phyloP scores from a whole-genome alignment of 2,113 vertebrate genomes.

The Tachysurus fulvidraco region DNA sequence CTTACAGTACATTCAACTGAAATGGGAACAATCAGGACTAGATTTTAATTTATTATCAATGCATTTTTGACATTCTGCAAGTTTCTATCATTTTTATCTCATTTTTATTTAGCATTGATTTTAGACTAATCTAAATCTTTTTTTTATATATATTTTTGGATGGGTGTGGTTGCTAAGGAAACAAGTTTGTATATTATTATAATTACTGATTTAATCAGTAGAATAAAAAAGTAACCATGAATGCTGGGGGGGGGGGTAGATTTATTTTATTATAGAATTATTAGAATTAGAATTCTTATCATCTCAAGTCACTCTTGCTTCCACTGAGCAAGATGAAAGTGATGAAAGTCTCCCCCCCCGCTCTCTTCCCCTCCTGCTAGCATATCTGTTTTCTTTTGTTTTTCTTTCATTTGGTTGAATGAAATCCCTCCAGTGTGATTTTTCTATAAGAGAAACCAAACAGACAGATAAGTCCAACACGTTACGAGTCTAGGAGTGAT shows the following conservation, averaged over 20 bases:
- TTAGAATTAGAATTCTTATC: slow-evolving; percentile 3
- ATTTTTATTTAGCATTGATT: not conserved
- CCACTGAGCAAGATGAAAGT: slow-evolving; percentile 7
- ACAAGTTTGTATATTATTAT: slow-evolving; percentile 35
- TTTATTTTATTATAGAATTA: too few species aligned
- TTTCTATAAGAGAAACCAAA: not conserved
- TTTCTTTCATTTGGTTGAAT: slow-evolving; percentile 38
- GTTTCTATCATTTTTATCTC: not conserved
- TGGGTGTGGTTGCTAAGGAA: not conserved
- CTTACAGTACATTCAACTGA: slow-evolving; percentile 38
- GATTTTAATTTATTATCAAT: not conserved
- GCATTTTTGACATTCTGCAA: not conserved
- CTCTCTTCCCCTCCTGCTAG: slow-evolving; percentile 1
- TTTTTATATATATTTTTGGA: not conserved
- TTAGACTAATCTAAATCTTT: not conserved
- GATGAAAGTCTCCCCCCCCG: not conserved
- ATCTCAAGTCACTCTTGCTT: slow-evolving; percentile 24
- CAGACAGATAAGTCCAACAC: not conserved
- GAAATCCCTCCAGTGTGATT: not conserved
- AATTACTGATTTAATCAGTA: slow-evolving; percentile 16
- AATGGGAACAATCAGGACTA: slow-evolving; percentile 58
- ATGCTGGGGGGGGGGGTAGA: not conserved
- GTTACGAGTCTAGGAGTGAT: not conserved
- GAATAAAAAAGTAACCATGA: not conserved
- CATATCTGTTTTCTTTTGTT: slow-evolving; percentile 37